Percentiles rank a stretch among this genome's conserved stretches.
phyloP scores from a whole-genome alignment of 2,113 vertebrate species.

The Pelusios castaneus region DNA sequence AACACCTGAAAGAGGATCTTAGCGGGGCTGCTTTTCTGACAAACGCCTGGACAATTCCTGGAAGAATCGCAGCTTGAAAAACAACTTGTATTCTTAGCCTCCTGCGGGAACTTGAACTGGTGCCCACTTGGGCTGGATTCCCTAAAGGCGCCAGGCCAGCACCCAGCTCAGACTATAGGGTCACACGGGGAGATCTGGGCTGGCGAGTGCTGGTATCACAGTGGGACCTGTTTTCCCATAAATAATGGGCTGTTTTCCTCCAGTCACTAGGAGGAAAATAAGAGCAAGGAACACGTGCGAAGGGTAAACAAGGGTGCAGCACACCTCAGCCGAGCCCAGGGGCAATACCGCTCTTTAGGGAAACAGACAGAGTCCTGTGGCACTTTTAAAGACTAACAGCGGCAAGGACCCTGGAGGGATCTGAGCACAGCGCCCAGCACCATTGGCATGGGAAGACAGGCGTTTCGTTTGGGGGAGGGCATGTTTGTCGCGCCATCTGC shows the following conservation, averaged over 20 bases:
- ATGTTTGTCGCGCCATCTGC: too few species aligned
- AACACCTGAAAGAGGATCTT: neutral
- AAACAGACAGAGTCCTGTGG: too few species aligned
- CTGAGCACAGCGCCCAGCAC: too few species aligned
- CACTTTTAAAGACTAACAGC: neutral
- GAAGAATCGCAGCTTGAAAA: neutral
- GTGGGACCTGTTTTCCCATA: neutral
- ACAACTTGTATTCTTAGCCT: neutral
- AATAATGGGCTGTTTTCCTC: neutral
- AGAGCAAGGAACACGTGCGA: neutral
- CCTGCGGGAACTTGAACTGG: neutral
- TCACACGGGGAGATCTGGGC: neutral
- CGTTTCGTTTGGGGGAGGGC: too few species aligned
- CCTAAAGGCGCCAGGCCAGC: neutral
- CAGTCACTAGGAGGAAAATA: neutral
- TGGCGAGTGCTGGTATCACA: accelerated
- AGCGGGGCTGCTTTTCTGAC: accelerated
- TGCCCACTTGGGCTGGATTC: neutral
- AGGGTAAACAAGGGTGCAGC: neutral
- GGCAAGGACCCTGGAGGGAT: accelerated
- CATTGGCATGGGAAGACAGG: too few species aligned
- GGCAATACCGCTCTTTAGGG: neutral
- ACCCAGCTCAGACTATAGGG: neutral
- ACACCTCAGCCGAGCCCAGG: neutral
- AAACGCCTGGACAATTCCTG: neutral